Evolutionary conservation across 1,140 invertebrate genomes (phyloP).

Genomic region (Triops longicaudatus): DNA sequence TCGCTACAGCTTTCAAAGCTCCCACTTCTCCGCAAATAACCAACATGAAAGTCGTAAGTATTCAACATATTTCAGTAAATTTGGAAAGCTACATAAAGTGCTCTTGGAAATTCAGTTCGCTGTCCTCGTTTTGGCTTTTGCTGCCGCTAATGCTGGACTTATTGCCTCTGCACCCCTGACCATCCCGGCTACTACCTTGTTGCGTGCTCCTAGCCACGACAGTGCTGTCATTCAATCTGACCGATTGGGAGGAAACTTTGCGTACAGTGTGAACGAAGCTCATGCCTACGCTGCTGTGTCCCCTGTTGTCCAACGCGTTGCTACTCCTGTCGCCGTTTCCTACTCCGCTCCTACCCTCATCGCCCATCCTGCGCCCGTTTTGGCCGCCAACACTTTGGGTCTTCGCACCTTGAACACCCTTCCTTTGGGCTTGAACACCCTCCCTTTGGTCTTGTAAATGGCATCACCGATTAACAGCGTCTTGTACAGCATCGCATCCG

Average conservation of each 20-base stretch:
- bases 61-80: neutral
- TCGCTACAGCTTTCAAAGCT: neutral
- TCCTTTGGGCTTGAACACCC: neutral
- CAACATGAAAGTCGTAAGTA: conserved; percentile 24
- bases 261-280: conserved; percentile 46
- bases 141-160: conserved; percentile 33
- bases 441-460: neutral
- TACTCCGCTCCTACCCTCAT: conserved; percentile 33
- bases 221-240: conserved; percentile 46
- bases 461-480: neutral
- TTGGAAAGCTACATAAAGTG: neutral
- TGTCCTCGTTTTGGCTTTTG: conserved; percentile 31
- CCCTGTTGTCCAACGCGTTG: conserved; percentile 41
- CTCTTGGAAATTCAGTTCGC: conserved; percentile 28
- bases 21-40: conserved; percentile 17
- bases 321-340: conserved; percentile 37
- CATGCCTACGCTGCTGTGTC: conserved; percentile 45
- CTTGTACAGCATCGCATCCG: neutral
- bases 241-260: conserved; percentile 48
- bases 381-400: neutral
- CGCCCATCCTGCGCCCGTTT: neutral
- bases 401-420: neutral
- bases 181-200: conserved; percentile 35
- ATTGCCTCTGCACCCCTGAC: neutral
- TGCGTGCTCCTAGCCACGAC: conserved; percentile 44